phyloP scores from a whole-genome alignment of 2,888 invertebrate genomes.

The Pachliopta kotzebuea region DNA sequence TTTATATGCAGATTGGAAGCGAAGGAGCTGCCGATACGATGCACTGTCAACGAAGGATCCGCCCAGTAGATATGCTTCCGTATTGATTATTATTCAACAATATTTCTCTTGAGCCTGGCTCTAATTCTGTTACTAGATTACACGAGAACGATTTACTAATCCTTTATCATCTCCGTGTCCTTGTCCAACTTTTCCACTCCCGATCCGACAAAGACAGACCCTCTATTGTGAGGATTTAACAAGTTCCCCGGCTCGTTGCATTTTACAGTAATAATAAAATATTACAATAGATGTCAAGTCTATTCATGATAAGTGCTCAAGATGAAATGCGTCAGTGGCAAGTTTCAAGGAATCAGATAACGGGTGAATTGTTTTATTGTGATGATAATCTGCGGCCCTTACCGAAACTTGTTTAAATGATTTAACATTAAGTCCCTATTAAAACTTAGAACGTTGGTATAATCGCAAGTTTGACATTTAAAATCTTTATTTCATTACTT shows the following conservation, averaged over 20 bases:
- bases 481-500: neutral
- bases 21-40: slow-evolving; percentile 48
- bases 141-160: slow-evolving; percentile 32
- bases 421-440: slow-evolving; percentile 10
- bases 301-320: slow-evolving; percentile 74
- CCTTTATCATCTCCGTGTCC: slow-evolving; percentile 54
- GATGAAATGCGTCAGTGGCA: slow-evolving; percentile 69
- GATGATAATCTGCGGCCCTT: slow-evolving; percentile 42
- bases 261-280: slow-evolving; percentile 75
- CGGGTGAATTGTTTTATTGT: slow-evolving; percentile 58
- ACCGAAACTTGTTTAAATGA: slow-evolving; percentile 45
- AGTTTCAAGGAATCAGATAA: slow-evolving; percentile 68
- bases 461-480: neutral
- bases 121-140: slow-evolving; percentile 18
- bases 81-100: slow-evolving; percentile 11
- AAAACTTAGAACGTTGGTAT: neutral
- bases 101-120: neutral
- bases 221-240: slow-evolving; percentile 74
- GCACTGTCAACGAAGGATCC: slow-evolving; percentile 52
- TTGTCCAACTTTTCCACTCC: slow-evolving; percentile 72
- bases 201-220: slow-evolving; percentile 70
- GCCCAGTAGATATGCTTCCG: slow-evolving; percentile 37
- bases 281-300: slow-evolving; percentile 78
- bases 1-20: slow-evolving; percentile 79
- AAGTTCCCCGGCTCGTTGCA: slow-evolving; percentile 75